A percentile compares a stretch with the other conserved stretches of the same genome.
Evolutionary conservation across 2,888 invertebrate genomes (phyloP).

Genomic region (Rotaria macrura): DNA sequence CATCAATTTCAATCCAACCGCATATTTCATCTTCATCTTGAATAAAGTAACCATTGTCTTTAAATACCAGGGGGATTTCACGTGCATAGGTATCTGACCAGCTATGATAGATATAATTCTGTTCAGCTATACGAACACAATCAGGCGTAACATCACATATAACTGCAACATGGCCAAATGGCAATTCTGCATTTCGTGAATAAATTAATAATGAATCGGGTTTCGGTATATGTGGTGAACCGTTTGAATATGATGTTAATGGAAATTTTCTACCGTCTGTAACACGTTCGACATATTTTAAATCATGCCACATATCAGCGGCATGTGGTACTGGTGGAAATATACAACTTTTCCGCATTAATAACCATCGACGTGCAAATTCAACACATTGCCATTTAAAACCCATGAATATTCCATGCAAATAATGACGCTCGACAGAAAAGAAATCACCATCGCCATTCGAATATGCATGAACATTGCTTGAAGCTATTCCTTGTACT

Average conservation of each 20-base stretch:
- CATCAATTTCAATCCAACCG: slow-evolving; percentile 5
- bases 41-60: not conserved
- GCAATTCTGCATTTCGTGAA: not conserved
- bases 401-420: slow-evolving; percentile 17
- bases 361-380: slow-evolving; percentile 16
- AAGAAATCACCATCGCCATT: slow-evolving; percentile 16
- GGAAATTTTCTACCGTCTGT: not conserved
- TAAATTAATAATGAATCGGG: not conserved
- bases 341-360: slow-evolving; percentile 10
- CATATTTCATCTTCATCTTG: not conserved
- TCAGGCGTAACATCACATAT: not conserved
- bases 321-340: not conserved
- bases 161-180: not conserved
- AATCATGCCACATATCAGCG: slow-evolving; percentile 12
- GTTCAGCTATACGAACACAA: not conserved
- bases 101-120: not conserved
- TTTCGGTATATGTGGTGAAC: not conserved
- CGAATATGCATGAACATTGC: not conserved
- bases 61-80: not conserved
- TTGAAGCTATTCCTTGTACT: not conserved
- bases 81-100: slow-evolving; percentile 8
- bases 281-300: not conserved
- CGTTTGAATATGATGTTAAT: not conserved
- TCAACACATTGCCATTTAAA: slow-evolving; percentile 23
- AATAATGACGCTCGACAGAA: slow-evolving; percentile 10